Percentiles rank a stretch among this genome's conserved stretches.
These are phyloP conservation scores for Camelus dromedarius DNA, from an alignment of 2,113 vertebrate species.

Conservation along the genomic window DNA sequence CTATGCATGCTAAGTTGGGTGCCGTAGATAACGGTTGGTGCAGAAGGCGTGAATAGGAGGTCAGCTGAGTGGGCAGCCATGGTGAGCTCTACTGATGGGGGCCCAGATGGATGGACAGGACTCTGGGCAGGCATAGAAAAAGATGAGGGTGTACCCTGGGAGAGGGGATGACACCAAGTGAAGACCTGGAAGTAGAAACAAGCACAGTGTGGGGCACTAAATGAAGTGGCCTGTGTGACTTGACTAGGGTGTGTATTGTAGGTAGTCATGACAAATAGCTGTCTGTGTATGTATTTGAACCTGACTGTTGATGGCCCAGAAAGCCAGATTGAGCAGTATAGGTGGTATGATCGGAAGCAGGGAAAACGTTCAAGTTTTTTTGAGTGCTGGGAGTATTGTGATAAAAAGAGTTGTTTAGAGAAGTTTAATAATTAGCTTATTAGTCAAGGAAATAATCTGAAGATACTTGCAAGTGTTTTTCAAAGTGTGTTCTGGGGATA, in stretches of 20 bases:
- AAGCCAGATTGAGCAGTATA: neutral
- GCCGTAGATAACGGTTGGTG: neutral
- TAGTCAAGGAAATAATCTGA: slow-evolving; percentile 39
- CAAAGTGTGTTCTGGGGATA: neutral
- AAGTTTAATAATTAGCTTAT: slow-evolving; percentile 32
- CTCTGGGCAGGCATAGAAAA: neutral
- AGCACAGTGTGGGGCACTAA: neutral
- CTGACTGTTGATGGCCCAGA: neutral
- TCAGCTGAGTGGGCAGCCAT: neutral
- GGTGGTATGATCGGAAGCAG: neutral
- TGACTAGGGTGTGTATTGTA: neutral
- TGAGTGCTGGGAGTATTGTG: neutral
- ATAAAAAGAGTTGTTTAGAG: slow-evolving; percentile 30
- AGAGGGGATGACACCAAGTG: neutral
- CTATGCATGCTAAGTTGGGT: neutral
- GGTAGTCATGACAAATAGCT: neutral
- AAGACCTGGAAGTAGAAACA: neutral
- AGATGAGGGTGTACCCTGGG: neutral
- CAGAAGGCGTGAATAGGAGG: neutral
- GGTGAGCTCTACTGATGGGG: neutral
- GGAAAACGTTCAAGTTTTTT: neutral
- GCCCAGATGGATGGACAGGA: neutral
- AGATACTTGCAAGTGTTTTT: slow-evolving; percentile 33
- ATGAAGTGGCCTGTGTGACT: neutral
- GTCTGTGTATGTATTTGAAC: neutral